Percentiles rank a stretch among this genome's conserved stretches.
These are phyloP conservation scores for Pterostichus niger DNA, from an alignment of 2,888 invertebrate genomes.

Conservation along the genomic window DNA sequence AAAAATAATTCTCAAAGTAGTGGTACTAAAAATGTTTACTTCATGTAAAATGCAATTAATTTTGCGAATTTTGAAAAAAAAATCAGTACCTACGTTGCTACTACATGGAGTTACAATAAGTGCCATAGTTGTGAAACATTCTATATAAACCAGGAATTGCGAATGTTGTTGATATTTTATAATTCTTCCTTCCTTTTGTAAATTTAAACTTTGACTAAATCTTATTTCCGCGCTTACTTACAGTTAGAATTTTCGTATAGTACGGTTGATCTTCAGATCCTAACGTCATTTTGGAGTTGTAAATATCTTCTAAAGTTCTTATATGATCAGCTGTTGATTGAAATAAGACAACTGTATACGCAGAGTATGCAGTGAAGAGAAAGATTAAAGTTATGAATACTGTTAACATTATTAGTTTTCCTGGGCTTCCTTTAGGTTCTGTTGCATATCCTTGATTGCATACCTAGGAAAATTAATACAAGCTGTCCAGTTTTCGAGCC, in stretches of 20 bases:
- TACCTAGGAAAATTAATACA: slow-evolving; percentile 9
- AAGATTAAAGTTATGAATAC: slow-evolving; percentile 49
- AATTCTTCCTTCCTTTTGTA: too few relatives aligned
- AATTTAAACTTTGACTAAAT: too few relatives aligned
- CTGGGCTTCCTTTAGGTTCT: slow-evolving; percentile 51
- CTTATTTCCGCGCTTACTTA: too few relatives aligned
- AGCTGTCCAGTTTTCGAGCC: background rate
- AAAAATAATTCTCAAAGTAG: too few relatives aligned
- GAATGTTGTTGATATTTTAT: too few relatives aligned
- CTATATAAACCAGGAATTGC: too few relatives aligned
- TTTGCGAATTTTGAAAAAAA: too few relatives aligned
- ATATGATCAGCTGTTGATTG: slow-evolving; percentile 52
- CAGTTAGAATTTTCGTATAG: slow-evolving; percentile 3
- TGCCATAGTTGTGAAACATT: too few relatives aligned
- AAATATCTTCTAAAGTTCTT: slow-evolving; percentile 48
- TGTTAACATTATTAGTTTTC: slow-evolving; percentile 52
- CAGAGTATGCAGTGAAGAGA: slow-evolving; percentile 51
- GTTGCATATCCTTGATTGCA: slow-evolving; percentile 59
- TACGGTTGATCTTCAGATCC: slow-evolving; percentile 36
- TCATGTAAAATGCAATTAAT: too few relatives aligned
- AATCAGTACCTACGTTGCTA: too few relatives aligned
- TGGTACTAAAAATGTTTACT: too few relatives aligned
- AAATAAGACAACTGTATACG: slow-evolving; percentile 50
- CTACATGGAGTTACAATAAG: too few relatives aligned
- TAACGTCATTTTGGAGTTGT: slow-evolving; percentile 36